Percentiles rank a stretch among this genome's conserved stretches.
These are phyloP conservation scores for Acanthurus tractus DNA, from an alignment of 2,797 vertebrate genomes.

Conservation along the genomic window DNA sequence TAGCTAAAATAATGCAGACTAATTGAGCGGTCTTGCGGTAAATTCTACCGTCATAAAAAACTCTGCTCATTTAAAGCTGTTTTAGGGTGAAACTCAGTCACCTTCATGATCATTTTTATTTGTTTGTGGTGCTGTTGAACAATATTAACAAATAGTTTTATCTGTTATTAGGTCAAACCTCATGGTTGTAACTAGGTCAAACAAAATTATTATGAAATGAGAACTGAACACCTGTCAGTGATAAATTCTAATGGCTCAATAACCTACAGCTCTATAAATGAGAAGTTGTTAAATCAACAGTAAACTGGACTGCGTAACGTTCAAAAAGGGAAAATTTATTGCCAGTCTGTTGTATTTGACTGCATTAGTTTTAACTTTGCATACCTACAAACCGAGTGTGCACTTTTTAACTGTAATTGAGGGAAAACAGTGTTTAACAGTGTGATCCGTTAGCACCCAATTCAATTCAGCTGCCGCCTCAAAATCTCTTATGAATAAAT, in stretches of 20 bases:
- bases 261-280: background rate
- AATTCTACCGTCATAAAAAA: background rate
- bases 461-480: background rate
- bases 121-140: background rate
- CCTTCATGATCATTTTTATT: background rate
- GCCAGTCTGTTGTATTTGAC: background rate
- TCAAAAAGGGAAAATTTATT: background rate
- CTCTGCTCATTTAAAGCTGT: background rate
- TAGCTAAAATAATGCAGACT: background rate
- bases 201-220: background rate
- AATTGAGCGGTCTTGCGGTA: background rate
- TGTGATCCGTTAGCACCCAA: background rate
- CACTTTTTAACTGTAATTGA: background rate
- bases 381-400: background rate
- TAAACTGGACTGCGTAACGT: background rate
- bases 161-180: background rate
- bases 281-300: too few relatives aligned
- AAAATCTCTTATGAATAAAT: background rate
- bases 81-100: background rate
- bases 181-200: background rate
- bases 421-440: background rate
- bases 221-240: background rate
- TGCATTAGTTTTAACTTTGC: background rate
- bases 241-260: background rate
- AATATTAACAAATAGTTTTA: background rate